phyloP scores from a whole-genome alignment of 2,797 vertebrate species.

The Melanotaenia pygmaea region DNA sequence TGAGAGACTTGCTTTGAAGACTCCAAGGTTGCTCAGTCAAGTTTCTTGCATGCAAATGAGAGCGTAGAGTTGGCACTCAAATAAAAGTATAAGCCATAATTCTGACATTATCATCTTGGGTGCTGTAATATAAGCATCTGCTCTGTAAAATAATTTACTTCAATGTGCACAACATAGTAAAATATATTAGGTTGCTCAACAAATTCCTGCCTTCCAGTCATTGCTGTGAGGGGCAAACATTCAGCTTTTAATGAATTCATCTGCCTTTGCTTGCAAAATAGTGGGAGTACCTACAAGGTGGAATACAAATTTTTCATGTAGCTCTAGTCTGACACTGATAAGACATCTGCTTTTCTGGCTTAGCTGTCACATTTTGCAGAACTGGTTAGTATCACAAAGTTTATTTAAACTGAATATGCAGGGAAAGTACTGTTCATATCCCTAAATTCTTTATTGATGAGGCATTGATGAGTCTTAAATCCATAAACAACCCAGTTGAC shows the following conservation, averaged over 20 bases:
- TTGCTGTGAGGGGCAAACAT: conserved; percentile 26
- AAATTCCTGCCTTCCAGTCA: conserved; percentile 43
- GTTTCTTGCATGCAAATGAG: conserved; percentile 73
- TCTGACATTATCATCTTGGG: conserved; percentile 47
- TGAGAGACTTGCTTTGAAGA: conserved; percentile 77
- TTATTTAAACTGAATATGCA: conserved; percentile 58
- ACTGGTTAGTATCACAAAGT: conserved; percentile 35
- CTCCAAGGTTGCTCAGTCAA: conserved; percentile 60
- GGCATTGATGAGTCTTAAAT: conserved; percentile 51
- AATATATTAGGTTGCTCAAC: conserved; percentile 32
- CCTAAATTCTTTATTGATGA: conserved; percentile 57
- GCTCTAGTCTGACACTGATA: conserved; percentile 20
- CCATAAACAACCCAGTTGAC: conserved; percentile 31
- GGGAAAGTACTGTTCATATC: conserved; percentile 44
- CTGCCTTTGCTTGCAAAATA: conserved; percentile 26
- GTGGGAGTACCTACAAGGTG: conserved; percentile 23
- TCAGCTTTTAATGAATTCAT: conserved; percentile 29
- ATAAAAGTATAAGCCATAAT: conserved; percentile 60
- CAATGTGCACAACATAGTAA: conserved; percentile 42
- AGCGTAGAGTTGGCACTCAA: conserved; percentile 40
- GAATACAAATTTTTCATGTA: conserved; percentile 29
- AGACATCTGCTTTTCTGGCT: conserved; percentile 14
- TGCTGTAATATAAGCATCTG: conserved; percentile 52
- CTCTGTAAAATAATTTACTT: conserved; percentile 63
- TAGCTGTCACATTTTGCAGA: conserved; percentile 30